These are phyloP conservation scores for Caenorhabditis sp. DNA, from an alignment of 2,888 invertebrate genomes.

Conservation along the genomic window DNA sequence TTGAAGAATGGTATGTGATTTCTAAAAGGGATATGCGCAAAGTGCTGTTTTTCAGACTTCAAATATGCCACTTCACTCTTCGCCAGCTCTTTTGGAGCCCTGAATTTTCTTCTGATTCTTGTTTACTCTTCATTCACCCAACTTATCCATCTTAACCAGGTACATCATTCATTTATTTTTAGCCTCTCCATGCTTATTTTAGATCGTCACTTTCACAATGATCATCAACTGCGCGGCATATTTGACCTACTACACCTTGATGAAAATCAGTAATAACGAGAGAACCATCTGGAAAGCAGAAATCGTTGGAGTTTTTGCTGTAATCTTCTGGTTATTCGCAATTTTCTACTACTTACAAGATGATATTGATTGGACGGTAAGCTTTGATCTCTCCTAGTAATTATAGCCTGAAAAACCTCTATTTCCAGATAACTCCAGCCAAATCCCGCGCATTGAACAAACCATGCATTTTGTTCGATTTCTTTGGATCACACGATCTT, in stretches of 20 bases:
- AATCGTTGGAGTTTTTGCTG: constrained; percentile 5
- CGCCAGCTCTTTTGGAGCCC: no score
- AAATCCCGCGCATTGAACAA: constrained; percentile 29
- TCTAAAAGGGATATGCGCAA: no score
- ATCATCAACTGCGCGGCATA: constrained; percentile 24
- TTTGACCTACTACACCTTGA: constrained; percentile 16
- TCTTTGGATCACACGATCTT: constrained; percentile 36
- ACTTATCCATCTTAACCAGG: constrained; percentile 19
- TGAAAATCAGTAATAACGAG: constrained; percentile 10
- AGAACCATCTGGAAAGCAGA: neutral
- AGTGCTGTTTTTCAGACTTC: no score
- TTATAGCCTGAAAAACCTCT: neutral
- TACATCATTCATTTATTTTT: neutral
- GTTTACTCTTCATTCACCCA: neutral
- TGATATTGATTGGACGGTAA: constrained; percentile 36
- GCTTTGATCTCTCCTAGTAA: neutral
- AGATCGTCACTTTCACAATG: constrained; percentile 22
- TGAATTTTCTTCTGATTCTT: neutral
- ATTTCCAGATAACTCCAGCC: constrained; percentile 19
- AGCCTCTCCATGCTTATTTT: neutral
- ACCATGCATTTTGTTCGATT: constrained; percentile 23
- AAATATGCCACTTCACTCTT: no score
- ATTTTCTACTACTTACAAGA: constrained; percentile 22
- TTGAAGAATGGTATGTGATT: neutral
- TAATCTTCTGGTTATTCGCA: constrained; percentile 12